Evolutionary conservation across 2,113 vertebrate species (phyloP).

Genomic region (Hyaena hyaena): DNA sequence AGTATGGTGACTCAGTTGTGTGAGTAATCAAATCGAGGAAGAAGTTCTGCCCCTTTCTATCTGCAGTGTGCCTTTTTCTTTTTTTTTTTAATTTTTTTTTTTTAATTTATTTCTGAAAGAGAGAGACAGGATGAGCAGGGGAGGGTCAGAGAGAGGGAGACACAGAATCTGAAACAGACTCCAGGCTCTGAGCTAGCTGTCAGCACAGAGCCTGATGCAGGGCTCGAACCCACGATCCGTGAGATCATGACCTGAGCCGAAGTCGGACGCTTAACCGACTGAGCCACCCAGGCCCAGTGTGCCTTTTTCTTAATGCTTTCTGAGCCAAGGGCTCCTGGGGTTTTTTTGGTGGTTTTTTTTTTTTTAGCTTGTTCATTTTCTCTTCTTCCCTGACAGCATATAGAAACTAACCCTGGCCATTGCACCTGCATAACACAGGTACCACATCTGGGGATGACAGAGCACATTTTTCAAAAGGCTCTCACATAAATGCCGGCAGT

Average conservation of each 20-base stretch:
- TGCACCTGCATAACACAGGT: not conserved
- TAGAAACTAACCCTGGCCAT: not conserved
- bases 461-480: not conserved
- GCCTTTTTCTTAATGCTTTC: not conserved
- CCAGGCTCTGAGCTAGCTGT: too few relatives aligned
- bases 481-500: not conserved
- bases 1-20: not conserved
- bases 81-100: not conserved
- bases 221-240: too few relatives aligned
- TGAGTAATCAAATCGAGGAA: not conserved
- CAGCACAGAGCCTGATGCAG: too few relatives aligned
- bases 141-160: too few relatives aligned
- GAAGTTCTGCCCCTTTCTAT: not conserved
- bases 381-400: too few relatives aligned
- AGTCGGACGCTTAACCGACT: too few relatives aligned
- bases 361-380: not conserved
- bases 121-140: too few relatives aligned
- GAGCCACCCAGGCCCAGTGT: too few relatives aligned
- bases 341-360: not conserved
- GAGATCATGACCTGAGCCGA: too few relatives aligned
- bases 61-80: not conserved
- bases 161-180: too few relatives aligned
- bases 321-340: not conserved
- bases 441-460: not conserved
- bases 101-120: too few relatives aligned